These are phyloP conservation scores for Zaprionus obscuricornis DNA, from an alignment of 2,888 invertebrate genomes.

Conservation along the genomic window DNA sequence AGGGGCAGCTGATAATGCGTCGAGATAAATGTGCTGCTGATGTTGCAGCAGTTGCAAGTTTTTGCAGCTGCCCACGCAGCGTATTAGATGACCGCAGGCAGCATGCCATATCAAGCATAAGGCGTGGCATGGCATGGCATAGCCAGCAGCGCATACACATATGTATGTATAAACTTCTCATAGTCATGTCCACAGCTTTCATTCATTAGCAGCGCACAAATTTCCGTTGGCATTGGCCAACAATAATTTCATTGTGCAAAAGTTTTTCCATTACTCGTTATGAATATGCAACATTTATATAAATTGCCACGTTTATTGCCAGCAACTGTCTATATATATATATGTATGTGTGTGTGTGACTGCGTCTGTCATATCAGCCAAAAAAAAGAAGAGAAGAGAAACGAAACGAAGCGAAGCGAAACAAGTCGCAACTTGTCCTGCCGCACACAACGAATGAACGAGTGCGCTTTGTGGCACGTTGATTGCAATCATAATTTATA, in stretches of 20 bases:
- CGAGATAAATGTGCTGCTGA: conserved; percentile 49
- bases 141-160: conserved; percentile 1
- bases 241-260: conserved; percentile 60
- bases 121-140: not conserved
- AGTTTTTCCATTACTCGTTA: conserved; percentile 67
- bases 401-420: conserved; percentile 2
- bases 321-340: conserved; percentile 5
- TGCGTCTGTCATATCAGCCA: conserved; percentile 60
- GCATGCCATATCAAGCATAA: conserved; percentile 19
- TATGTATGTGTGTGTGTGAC: conserved; percentile 29
- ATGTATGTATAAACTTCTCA: not conserved
- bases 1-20: conserved; percentile 16
- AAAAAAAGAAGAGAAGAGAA: conserved; percentile 27
- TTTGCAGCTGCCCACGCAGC: conserved; percentile 59
- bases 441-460: too few relatives aligned
- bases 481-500: conserved; percentile 79
- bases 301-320: conserved; percentile 68
- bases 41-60: conserved; percentile 17
- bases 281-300: conserved; percentile 74
- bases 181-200: conserved; percentile 19
- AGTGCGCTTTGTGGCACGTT: conserved; percentile 69
- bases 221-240: conserved; percentile 49
- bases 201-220: conserved; percentile 46
- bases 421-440: conserved; percentile 38
- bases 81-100: conserved; percentile 39